Evolutionary conservation across 2,113 vertebrate genomes (phyloP).

Genomic region (Ascaphus truei): DNA sequence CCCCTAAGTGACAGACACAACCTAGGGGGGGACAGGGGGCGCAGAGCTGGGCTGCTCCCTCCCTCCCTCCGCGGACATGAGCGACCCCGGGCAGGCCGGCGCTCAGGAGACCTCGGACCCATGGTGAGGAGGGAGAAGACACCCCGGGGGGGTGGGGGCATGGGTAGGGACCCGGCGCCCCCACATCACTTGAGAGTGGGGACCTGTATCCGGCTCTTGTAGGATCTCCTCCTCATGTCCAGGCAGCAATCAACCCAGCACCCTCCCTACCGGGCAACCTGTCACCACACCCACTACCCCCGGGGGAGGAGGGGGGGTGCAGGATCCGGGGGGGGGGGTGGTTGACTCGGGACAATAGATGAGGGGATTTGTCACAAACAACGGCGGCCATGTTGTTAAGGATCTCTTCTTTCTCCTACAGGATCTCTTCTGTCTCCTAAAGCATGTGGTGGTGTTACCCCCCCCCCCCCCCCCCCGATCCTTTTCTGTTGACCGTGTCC

Average conservation of each 20-base stretch:
- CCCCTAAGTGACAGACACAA: slow-evolving; percentile 56
- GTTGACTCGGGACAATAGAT: slow-evolving; percentile 86
- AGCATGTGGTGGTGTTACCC: neutral
- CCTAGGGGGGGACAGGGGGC: slow-evolving; percentile 52
- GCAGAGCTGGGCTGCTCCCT: slow-evolving; percentile 49
- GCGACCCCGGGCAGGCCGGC: slow-evolving; percentile 52
- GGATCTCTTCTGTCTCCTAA: slow-evolving; percentile 37
- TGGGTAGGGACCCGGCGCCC: slow-evolving; percentile 61
- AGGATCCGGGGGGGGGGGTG: slow-evolving; percentile 61
- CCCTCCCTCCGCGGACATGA: slow-evolving; percentile 71
- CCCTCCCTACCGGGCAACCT: neutral
- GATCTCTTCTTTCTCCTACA: slow-evolving; percentile 62
- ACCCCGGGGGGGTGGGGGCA: slow-evolving; percentile 64
- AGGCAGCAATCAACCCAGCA: neutral
- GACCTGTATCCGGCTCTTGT: slow-evolving; percentile 1
- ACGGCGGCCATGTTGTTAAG: slow-evolving; percentile 99
- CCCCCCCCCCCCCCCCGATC: neutral
- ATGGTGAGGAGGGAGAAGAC: slow-evolving; percentile 84
- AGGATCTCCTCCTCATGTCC: neutral
- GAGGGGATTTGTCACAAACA: slow-evolving; percentile 97
- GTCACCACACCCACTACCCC: neutral
- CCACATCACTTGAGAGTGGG: slow-evolving; percentile 62
- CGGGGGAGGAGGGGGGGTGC: neutral
- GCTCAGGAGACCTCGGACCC: slow-evolving; percentile 63
- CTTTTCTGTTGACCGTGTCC: neutral